Evolutionary conservation across 2,888 invertebrate species (phyloP), one percentile per base, ranked within the genome.

Genomic region (Nemoura dubitans): DNA sequence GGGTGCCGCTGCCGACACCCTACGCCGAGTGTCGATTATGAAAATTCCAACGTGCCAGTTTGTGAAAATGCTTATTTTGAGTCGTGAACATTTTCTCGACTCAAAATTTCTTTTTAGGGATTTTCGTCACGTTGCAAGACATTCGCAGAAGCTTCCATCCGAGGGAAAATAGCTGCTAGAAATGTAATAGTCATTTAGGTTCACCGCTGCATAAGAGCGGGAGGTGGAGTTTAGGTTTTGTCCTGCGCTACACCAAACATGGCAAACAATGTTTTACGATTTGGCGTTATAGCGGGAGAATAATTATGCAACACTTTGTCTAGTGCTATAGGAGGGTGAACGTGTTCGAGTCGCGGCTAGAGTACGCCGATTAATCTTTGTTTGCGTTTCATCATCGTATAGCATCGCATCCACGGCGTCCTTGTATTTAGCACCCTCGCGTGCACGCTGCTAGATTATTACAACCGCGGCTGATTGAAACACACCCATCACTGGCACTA

Each of bases 231-330:
- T 36, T 36, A 10, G 36, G 36, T 36, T 36, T 36, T 36, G 36
- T 10, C 36, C 10, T 10, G 16, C 59, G 59, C n/a, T n/a, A n/a
- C n/a, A 21, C 59, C 14, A 14, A 59, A 10, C 14, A 59, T 21
- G 59, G 59, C 59, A 59, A 59, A 59, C 59, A 59, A 59, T 21
- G 59, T 59, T 21, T 10, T 21, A 59, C 59, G 59, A 59, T 59
- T 21, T 10, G 14, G 16, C 59, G 59, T 10, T 59, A 21, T 21
- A 59, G 21, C 59, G 16, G 59, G 59, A 59, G 59, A 59, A 59
- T 59, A 59, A 59, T 59, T 59, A 59, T 59, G 59, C 59, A 59
- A 59, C 59, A 59, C 59, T 59, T 59, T 59, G 59, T 59, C 59
- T 59, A 59, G 59, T 21, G 59, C 21, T 7, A 59, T 36, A 36